Evolutionary conservation across 2,797 vertebrate genomes (phyloP).

Genomic region (Rallus crepitans): DNA sequence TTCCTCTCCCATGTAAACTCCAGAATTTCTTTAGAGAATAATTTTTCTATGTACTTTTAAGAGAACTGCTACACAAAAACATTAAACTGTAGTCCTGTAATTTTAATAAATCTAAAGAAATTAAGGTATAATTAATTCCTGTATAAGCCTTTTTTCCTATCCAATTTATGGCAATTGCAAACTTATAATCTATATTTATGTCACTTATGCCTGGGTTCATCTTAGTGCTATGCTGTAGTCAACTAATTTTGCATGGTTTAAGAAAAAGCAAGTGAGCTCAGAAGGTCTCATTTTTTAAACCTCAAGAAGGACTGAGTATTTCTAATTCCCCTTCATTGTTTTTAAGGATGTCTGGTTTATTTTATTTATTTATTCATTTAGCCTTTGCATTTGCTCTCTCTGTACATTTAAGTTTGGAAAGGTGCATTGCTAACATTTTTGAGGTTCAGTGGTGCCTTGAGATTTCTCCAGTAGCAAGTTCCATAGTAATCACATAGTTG

Average conservation of each 20-base stretch:
- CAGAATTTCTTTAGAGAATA: background rate
- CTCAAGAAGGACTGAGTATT: background rate
- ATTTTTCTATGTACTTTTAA: slow-evolving; percentile 1
- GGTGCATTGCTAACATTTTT: background rate
- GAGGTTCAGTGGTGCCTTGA: background rate
- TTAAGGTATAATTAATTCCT: background rate
- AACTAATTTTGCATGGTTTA: background rate
- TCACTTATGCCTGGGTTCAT: background rate
- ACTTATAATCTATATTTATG: background rate
- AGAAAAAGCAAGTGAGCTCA: background rate
- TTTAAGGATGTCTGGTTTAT: too few relatives aligned
- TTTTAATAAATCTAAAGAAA: background rate
- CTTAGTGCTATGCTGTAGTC: background rate
- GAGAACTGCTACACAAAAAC: background rate
- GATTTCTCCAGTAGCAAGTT: background rate
- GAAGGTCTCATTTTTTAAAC: background rate
- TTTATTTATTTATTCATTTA: too few relatives aligned
- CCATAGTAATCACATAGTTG: background rate
- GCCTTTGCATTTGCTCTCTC: background rate
- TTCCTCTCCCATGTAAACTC: background rate
- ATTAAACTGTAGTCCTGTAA: background rate
- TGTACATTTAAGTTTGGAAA: background rate
- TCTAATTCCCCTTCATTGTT: background rate
- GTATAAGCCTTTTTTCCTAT: background rate
- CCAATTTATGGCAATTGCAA: background rate